These are phyloP conservation scores for Sweltsa coloradensis DNA, from an alignment of 1,140 invertebrate genomes.

Conservation along the genomic window DNA sequence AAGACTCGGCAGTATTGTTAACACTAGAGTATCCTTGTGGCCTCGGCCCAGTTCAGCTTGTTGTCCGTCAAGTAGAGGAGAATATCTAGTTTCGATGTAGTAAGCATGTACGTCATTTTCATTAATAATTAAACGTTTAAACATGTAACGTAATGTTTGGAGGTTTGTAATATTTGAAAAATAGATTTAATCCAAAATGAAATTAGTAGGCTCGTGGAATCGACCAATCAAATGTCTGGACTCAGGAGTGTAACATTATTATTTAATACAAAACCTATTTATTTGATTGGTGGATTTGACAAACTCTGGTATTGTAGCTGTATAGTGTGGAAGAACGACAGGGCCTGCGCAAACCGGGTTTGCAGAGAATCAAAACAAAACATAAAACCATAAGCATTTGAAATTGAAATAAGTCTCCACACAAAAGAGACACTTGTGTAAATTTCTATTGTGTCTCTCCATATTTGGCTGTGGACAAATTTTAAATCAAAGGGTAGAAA, in stretches of 20 bases:
- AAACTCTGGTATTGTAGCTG: background rate
- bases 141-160: background rate
- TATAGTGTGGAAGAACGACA: background rate
- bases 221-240: slow-evolving; percentile 6
- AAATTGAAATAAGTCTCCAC: background rate
- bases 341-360: background rate
- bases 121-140: background rate
- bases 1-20: background rate
- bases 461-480: background rate
- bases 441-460: background rate
- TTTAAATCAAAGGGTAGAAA: no score
- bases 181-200: background rate
- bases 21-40: slow-evolving; percentile 1
- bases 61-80: background rate
- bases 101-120: slow-evolving; percentile 4
- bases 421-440: background rate
- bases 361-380: background rate
- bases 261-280: slow-evolving; percentile 3
- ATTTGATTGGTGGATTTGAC: slow-evolving; percentile 5
- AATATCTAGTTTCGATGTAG: background rate
- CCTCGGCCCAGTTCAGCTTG: background rate
- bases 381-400: background rate
- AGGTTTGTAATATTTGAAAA: background rate
- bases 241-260: slow-evolving; percentile 5
- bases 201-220: background rate